phyloP scores from a whole-genome alignment of 2,113 vertebrate species.

The cattle (Bos taurus) region DNA sequence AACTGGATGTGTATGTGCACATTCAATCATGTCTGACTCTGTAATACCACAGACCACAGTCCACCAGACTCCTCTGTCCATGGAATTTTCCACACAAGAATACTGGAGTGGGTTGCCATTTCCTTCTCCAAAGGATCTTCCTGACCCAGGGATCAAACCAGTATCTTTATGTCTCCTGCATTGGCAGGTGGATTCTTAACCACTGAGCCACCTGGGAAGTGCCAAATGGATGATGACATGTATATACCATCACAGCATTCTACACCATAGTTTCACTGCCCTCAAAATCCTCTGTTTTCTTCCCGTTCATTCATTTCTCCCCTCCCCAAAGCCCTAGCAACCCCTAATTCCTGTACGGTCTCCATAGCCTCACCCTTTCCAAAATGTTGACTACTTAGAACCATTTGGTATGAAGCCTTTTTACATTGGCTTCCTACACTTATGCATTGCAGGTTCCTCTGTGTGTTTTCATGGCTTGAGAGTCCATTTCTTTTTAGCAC shows the following conservation, averaged over 20 bases:
- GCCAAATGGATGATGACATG: background rate
- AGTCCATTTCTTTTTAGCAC: background rate
- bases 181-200: background rate
- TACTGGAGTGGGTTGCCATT: background rate
- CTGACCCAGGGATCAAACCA: background rate
- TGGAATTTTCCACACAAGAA: background rate
- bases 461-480: fast-evolving
- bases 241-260: too few relatives aligned
- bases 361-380: background rate
- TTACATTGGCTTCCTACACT: too few relatives aligned
- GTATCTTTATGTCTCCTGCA: background rate
- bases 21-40: background rate
- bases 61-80: background rate
- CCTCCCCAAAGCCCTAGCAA: too few relatives aligned
- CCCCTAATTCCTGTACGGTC: background rate
- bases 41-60: background rate
- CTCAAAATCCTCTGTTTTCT: too few relatives aligned
- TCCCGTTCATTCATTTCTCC: too few relatives aligned
- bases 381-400: too few relatives aligned
- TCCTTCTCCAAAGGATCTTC: background rate
- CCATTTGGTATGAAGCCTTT: background rate
- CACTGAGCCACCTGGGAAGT: background rate
- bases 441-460: too few relatives aligned
- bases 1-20: fast-evolving
- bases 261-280: background rate